phyloP scores from a whole-genome alignment of 2,113 vertebrate species.

The Semicossyphus pulcher region DNA sequence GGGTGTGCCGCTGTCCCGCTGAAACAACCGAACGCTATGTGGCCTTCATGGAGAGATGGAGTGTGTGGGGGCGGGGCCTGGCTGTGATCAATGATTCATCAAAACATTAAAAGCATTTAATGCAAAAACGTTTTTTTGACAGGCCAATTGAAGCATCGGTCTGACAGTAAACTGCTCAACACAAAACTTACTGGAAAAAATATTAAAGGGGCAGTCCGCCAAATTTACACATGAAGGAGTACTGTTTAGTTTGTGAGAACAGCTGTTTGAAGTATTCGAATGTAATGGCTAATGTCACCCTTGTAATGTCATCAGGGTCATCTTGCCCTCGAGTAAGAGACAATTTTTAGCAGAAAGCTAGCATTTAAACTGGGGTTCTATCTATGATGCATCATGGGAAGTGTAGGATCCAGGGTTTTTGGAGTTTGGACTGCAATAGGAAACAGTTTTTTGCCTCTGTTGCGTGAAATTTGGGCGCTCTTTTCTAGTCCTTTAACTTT shows the following conservation, averaged over 20 bases:
- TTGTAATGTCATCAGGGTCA: background rate
- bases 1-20: constrained; percentile 47
- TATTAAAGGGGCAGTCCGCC: background rate
- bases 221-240: background rate
- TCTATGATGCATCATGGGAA: background rate
- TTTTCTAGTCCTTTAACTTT: too few relatives aligned
- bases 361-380: background rate
- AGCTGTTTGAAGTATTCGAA: too few relatives aligned
- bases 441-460: too few relatives aligned
- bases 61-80: constrained; percentile 12
- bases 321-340: too few relatives aligned
- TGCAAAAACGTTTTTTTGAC: constrained; percentile 69
- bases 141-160: constrained; percentile 63
- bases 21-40: constrained; percentile 36
- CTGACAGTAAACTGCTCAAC: background rate
- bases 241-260: background rate
- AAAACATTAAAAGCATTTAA: constrained; percentile 79
- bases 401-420: background rate
- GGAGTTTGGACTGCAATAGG: background rate
- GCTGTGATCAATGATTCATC: constrained; percentile 84
- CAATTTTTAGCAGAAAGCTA: background rate
- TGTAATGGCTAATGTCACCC: too few relatives aligned
- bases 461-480: too few relatives aligned
- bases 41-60: constrained; percentile 69
- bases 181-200: background rate